Conservation (phyloP, 2,113 vertebrate genomes). For the Seriola aureovittata region DNA sequence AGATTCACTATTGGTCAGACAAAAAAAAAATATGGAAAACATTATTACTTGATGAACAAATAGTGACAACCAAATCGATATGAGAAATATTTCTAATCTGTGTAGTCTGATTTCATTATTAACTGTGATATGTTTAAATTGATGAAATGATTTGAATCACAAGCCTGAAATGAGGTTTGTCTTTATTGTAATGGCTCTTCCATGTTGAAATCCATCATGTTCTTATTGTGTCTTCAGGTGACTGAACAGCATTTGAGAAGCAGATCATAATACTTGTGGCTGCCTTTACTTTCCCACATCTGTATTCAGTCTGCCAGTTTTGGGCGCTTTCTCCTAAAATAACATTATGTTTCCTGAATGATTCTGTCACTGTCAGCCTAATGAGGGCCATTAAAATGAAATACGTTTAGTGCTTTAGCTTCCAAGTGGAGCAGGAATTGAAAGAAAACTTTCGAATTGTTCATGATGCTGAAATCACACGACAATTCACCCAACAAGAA, state of each 20-base stretch:
- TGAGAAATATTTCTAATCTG: background rate
- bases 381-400: conserved; percentile 69
- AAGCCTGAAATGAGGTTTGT: background rate
- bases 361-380: conserved; percentile 60
- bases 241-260: conserved; percentile 13
- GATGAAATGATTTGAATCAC: background rate
- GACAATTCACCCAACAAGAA: background rate
- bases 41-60: background rate
- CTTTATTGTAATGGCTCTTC: background rate
- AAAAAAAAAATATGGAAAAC: background rate
- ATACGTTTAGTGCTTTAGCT: conserved; percentile 36
- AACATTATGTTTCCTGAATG: conserved; percentile 66
- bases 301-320: conserved; percentile 42
- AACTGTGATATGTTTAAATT: background rate
- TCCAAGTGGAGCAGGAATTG: conserved; percentile 42
- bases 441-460: conserved; percentile 7
- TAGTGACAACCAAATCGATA: background rate
- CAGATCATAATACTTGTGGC: background rate
- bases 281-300: conserved; percentile 42
- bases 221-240: background rate
- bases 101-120: background rate
- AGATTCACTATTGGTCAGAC: conserved; percentile 26
- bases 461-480: conserved; percentile 12
- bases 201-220: background rate
- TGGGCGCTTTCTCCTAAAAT: conserved; percentile 43